Percentiles rank a stretch among this genome's conserved stretches.
phyloP scores from a whole-genome alignment of 2,113 vertebrate species.

The Lota lota region DNA sequence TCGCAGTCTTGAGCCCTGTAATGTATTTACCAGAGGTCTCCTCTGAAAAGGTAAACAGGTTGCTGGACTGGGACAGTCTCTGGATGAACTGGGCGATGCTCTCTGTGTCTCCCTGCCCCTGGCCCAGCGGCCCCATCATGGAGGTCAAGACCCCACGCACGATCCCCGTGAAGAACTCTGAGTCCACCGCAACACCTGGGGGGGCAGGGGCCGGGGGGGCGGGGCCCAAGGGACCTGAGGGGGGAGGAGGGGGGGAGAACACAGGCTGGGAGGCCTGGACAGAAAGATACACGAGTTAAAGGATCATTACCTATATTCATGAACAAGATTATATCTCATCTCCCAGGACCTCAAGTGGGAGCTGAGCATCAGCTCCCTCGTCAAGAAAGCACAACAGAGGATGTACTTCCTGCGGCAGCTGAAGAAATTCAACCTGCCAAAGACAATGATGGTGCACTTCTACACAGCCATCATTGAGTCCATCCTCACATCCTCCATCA shows the following conservation, averaged over 20 bases:
- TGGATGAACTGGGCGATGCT: conserved; percentile 92
- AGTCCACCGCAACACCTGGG: conserved; percentile 73
- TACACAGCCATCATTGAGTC: too few species aligned
- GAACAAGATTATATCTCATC: too few species aligned
- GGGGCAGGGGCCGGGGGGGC: conserved; percentile 26
- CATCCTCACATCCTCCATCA: too few species aligned
- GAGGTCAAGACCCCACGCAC: conserved; percentile 86
- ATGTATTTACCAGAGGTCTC: conserved; percentile 74
- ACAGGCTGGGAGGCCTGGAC: conserved; percentile 44
- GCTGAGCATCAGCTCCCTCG: too few species aligned
- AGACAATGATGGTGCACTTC: too few species aligned
- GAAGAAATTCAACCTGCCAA: too few species aligned
- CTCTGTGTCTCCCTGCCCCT: conserved; percentile 83
- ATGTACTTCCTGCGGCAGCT: too few species aligned
- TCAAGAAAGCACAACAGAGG: too few species aligned
- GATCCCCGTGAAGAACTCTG: conserved; percentile 86
- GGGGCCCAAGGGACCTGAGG: conserved; percentile 24
- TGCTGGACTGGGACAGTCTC: conserved; percentile 85
- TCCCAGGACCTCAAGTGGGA: too few species aligned
- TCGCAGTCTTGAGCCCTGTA: neutral
- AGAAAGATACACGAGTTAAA: too few species aligned
- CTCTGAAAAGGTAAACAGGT: conserved; percentile 83
- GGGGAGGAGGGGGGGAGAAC: conserved; percentile 55
- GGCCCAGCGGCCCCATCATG: conserved; percentile 87
- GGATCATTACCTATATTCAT: too few species aligned